Evolutionary conservation across 2,888 invertebrate species (phyloP).

Genomic region (Zygogramma bicolorata): DNA sequence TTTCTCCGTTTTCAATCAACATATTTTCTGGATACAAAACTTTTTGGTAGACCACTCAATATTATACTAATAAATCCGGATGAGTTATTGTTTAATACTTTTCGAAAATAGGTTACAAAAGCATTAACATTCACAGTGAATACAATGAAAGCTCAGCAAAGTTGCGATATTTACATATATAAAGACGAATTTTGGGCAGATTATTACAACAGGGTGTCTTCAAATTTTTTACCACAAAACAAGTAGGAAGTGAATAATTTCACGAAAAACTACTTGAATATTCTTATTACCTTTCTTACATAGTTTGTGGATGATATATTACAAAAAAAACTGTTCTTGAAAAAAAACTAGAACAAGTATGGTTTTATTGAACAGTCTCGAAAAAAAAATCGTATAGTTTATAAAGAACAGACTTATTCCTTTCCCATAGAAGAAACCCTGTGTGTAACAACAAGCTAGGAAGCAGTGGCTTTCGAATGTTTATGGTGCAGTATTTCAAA

Average conservation of each 20-base stretch:
- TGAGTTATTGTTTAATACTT: background rate
- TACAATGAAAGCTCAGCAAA: background rate
- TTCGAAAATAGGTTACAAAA: background rate
- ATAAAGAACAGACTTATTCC: too few species aligned
- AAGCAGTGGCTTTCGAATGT: constrained; percentile 10
- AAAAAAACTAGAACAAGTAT: background rate
- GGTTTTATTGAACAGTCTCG: background rate
- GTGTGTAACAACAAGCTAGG: background rate
- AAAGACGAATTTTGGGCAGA: background rate
- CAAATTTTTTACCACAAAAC: too few species aligned
- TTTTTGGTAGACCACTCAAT: too few species aligned
- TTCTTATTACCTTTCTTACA: background rate
- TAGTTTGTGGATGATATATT: background rate
- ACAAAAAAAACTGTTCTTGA: background rate
- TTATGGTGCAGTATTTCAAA: constrained; percentile 34
- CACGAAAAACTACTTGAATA: too few species aligned
- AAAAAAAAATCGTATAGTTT: too few species aligned
- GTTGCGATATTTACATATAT: background rate
- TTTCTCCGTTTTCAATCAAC: too few species aligned
- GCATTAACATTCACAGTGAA: background rate
- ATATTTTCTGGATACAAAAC: too few species aligned
- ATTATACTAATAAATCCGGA: too few species aligned
- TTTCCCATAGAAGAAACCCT: background rate
- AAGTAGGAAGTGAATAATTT: too few species aligned
- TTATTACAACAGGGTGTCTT: background rate